Evolutionary conservation across 2,797 vertebrate species (phyloP).

Genomic region (Crocidura indochinensis): DNA sequence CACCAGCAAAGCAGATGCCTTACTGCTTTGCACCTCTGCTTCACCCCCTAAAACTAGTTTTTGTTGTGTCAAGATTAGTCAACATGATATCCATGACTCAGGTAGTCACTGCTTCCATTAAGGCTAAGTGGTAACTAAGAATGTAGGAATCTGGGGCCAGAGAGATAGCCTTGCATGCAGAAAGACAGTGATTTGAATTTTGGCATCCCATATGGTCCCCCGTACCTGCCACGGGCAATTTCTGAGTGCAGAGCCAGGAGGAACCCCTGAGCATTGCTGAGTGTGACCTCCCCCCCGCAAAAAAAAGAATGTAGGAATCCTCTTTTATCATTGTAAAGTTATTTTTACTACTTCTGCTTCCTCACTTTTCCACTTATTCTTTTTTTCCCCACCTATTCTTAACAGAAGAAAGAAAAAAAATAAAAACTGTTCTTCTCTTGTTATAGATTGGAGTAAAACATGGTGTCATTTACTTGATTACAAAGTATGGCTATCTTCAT

Average conservation of each 20-base stretch:
- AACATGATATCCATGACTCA: background rate
- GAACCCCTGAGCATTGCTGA: no score
- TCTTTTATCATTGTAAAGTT: background rate
- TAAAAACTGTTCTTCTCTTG: conserved; percentile 40
- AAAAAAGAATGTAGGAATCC: background rate
- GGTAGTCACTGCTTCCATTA: background rate
- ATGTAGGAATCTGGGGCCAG: background rate
- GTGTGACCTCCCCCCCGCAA: no score
- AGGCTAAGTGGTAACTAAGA: background rate
- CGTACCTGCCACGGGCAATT: no score
- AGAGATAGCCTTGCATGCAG: no score
- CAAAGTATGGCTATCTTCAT: conserved; percentile 97
- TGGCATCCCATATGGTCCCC: no score
- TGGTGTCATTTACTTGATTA: conserved; percentile 97
- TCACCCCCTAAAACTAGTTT: background rate
- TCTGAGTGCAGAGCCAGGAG: no score
- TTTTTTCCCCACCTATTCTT: background rate
- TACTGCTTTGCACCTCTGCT: no score
- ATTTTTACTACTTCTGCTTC: background rate
- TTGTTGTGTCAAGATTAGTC: background rate
- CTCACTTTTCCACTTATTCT: background rate
- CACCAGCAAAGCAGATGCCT: no score
- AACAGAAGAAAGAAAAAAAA: no score
- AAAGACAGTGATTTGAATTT: no score
- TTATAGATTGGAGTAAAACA: conserved; percentile 95